Percentiles rank a stretch among this genome's conserved stretches.
These are phyloP conservation scores for Bombycilla garrulus DNA, from an alignment of 2,113 vertebrate genomes.

Conservation along the genomic window DNA sequence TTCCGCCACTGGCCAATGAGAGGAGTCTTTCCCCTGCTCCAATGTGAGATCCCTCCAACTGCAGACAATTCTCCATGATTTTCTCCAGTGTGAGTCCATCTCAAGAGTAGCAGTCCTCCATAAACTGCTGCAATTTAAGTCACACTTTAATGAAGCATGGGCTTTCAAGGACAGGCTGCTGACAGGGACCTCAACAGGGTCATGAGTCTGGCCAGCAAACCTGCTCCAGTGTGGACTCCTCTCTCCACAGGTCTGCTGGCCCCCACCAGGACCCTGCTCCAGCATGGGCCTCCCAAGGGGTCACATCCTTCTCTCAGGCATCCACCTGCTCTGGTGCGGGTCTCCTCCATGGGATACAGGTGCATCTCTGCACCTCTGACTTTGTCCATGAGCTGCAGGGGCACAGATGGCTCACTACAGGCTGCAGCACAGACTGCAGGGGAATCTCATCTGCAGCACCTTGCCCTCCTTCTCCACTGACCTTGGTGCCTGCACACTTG, in stretches of 20 bases:
- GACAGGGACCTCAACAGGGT: rapidly evolving
- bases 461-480: background rate
- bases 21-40: background rate
- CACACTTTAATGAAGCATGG: background rate
- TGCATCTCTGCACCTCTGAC: background rate
- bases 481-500: background rate
- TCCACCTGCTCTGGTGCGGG: background rate
- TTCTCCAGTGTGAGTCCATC: no score
- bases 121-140: background rate
- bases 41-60: background rate
- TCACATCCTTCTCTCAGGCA: background rate
- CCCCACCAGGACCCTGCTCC: background rate
- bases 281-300: rapidly evolving
- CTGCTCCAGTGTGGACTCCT: background rate
- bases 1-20: background rate
- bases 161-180: background rate
- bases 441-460: background rate
- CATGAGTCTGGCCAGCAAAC: rapidly evolving
- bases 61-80: background rate
- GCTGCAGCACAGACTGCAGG: background rate
- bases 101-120: rapidly evolving
- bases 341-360: background rate
- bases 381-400: background rate
- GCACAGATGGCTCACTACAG: background rate
- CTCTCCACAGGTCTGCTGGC: background rate